Base-by-base conservation (phyloP, 2,888 invertebrate genomes). In the Spilosoma lubricipeda region DNA sequence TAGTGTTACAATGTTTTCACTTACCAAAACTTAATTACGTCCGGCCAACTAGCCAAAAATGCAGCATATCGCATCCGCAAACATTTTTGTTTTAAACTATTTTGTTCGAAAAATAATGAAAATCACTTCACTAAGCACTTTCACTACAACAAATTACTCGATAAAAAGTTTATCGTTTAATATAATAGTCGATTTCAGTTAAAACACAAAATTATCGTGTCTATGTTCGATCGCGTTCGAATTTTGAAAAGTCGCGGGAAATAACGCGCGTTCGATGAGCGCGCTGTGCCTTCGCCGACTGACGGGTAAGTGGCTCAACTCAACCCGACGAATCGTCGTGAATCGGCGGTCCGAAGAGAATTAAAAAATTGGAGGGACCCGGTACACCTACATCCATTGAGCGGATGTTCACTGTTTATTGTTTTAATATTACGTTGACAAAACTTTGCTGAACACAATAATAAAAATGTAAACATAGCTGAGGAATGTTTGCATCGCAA, bases 231-330 rank as follows among this genome's bases (percentile, higher is more conserved):
- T 89, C 89, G 90, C 86, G 85, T 83, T 87, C 86, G 90, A 74
- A 81, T 79, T 82, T 87, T 84, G 78, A 83, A 86, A 85, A 82
- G 78, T 76, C 85, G 90, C 89, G 88, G 87, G 85, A 84, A 84
- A 45, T 73, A 36, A 81, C 81, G 77, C 79, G 85, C 92, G 92
- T 91, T 86, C 87, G 80, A 70, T 65, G 72, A 78, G 83, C 88
- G 83, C 88, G 90, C 86, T 76, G 85, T 89, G 86, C 90, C 88
- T 84, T 86, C 82, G 86, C 78, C 80, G 86, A 93, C 92, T 93
- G 90, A 86, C 84, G 71, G 68, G 71, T 70, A 73, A 77, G 70
- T 73, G 74, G 64, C 74, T 80, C 72, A 79, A 71, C 78, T 80
- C 76, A 82, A 85, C 81, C 85, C 84, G 74, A 64, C 77, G 75